A percentile compares a stretch with the other conserved stretches of the same genome.
Evolutionary conservation across 2,113 vertebrate species (phyloP).

Genomic region (Tringa solitaria): DNA sequence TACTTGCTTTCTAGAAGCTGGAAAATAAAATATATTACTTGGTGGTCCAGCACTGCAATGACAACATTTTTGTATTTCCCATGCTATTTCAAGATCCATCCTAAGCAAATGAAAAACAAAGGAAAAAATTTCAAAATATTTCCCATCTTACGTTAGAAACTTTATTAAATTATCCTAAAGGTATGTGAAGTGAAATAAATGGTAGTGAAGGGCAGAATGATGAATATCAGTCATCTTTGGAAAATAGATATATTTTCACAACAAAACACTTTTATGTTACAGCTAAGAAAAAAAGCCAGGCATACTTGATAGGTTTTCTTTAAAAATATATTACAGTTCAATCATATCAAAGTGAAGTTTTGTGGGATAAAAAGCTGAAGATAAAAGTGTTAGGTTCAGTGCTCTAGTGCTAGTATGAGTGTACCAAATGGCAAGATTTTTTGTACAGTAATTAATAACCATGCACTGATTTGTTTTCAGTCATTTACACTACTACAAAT

Average conservation of each 20-base stretch:
- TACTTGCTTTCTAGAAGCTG: not conserved
- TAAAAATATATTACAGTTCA: constrained; percentile 61
- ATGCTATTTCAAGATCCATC: not conserved
- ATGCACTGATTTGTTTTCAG: not conserved
- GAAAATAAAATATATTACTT: not conserved
- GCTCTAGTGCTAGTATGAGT: not conserved
- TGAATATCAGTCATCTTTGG: constrained; percentile 63
- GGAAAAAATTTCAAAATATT: not conserved
- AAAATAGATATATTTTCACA: constrained; percentile 65
- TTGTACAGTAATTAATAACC: not conserved
- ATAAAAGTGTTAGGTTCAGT: not conserved
- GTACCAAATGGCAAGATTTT: not conserved
- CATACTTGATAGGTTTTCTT: constrained; percentile 36
- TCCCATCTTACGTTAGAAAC: constrained; percentile 58
- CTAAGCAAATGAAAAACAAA: not conserved
- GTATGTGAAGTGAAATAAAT: constrained; percentile 48
- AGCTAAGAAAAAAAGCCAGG: constrained; percentile 30
- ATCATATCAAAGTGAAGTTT: constrained; percentile 43
- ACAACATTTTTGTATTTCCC: not conserved
- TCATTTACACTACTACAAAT: not conserved
- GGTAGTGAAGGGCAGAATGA: constrained; percentile 23
- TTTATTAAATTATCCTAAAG: constrained; percentile 71
- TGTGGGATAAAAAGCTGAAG: not conserved
- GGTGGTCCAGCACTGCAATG: not conserved
- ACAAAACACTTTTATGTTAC: constrained; percentile 42